A percentile compares a stretch with the other conserved stretches of the same genome.
Conservation (phyloP, 1,140 invertebrate species). For the Bombus pascuorum region DNA sequence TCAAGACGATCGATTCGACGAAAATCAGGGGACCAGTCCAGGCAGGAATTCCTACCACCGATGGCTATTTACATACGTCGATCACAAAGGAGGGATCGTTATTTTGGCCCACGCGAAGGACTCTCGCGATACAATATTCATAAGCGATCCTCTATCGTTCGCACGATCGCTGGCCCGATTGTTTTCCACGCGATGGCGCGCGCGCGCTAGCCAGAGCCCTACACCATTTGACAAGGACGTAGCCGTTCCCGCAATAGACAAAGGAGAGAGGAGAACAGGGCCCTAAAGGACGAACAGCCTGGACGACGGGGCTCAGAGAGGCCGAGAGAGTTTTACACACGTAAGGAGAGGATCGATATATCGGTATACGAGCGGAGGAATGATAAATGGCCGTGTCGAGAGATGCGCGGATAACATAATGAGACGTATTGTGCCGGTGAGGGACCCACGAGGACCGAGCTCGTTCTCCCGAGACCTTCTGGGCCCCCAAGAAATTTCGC, state of each 20-base stretch:
- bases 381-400: slow-evolving; percentile 74
- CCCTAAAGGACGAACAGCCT: slow-evolving; percentile 23
- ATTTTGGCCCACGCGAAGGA: slow-evolving; percentile 28
- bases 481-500: slow-evolving; percentile 51
- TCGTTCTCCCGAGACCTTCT: slow-evolving; percentile 47
- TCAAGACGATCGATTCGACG: slow-evolving; percentile 8
- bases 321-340: slow-evolving; percentile 56
- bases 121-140: slow-evolving; percentile 47
- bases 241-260: slow-evolving; percentile 57
- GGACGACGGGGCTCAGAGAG: slow-evolving; percentile 12
- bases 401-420: slow-evolving; percentile 77
- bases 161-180: slow-evolving; percentile 56
- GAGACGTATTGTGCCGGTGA: slow-evolving; percentile 74
- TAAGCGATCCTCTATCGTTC: slow-evolving; percentile 57
- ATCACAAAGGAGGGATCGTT: slow-evolving; percentile 40
- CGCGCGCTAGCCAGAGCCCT: neutral
- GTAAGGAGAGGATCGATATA: slow-evolving; percentile 66
- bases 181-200: slow-evolving; percentile 53
- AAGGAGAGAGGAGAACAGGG: slow-evolving; percentile 29
- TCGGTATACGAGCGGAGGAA: slow-evolving; percentile 67
- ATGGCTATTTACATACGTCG: slow-evolving; percentile 35
- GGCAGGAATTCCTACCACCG: neutral
- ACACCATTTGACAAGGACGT: slow-evolving; percentile 25
- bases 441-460: slow-evolving; percentile 60
- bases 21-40: neutral